Base-by-base conservation (phyloP, 1,140 invertebrate species). In the Whitmania pigra region DNA sequence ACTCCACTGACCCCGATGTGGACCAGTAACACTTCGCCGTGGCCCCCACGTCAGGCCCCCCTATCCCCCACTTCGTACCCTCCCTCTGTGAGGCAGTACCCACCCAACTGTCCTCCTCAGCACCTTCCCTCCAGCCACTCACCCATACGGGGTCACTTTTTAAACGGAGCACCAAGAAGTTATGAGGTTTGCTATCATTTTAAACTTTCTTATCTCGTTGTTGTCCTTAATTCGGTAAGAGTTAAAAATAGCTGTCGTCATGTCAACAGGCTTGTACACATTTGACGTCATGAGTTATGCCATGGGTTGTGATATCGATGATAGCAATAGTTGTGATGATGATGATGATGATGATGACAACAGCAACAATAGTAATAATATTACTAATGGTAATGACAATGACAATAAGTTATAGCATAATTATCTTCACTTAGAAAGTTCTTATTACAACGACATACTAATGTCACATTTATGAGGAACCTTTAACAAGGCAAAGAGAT, bases 21-120 rank as follows among this genome's bases (percentile, higher is more conserved):
- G 57, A 31, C 22, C 57, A 13, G 22, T 1, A 31, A 31, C 15
- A 20, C 22, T n/a, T 31, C 22, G 29, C 57, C 57, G 20, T 63
- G 57, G 57, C 57, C n/a, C n/a, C n/a, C 57, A 13, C 22, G 57
- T 7, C 57, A 63, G 57, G 43, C 43, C 43, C 57, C 22, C 11
- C 15, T 63, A 11, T 63, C 57, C 13, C 57, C 57, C 22, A 25
- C 4, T 13, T 31, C 57, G 3, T 63, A 63, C 20, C 29, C 57
- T 0, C 13, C 57, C 22, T 25, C 22, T 13, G 22, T n/a, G 13
- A 63, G 57, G 29, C 57, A 63, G 57, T 63, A 63, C 29, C 57
- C 22, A 63, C 57, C 57, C 57, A 63, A 63, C 57, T 63, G 22
- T 63, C 57, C 57, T 22, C 57, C 57, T 25, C 57, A 63, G 29